Base-by-base conservation (phyloP, 2,888 invertebrate genomes). In the Slavum lentiscoides region DNA sequence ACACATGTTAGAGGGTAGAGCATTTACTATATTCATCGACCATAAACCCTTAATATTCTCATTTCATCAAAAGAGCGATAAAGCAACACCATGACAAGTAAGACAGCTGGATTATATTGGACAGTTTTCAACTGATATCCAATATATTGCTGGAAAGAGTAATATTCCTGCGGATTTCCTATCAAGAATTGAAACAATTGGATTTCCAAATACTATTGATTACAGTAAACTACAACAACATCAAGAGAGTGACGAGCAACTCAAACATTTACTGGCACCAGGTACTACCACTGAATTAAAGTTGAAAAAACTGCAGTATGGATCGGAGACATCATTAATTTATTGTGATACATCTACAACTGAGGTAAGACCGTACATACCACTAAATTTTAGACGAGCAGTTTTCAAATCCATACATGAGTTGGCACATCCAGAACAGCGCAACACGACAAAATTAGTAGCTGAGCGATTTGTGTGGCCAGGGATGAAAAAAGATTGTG, bases 401-500 rank as follows among this genome's bases (percentile, higher is more conserved):
- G 39, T 82, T 3, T 84, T 83, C 58, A 61, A 85, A 37, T 9
- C 73, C 0, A 7, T 85, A 0, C 85, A 86, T 82, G 73, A 82
- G 0, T 76, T 85, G 1, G 82, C 84, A 8, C 85, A 85, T 76
- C 84, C 84, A 8, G 85, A 85, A 0, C 77, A 82, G 0, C 83
- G 83, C 5, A 83, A 84, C 0, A 85, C 85, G 0, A 74, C 77
- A 1, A 84, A 84, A n/a, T 58, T 87, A 2, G 83, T 87, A 0
- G 70, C 85, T 0, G 66, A 85, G 43, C 84, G 86, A 0, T 87
- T 84, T 66, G 85, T 87, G 0, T 87, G 87, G 87, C 86, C 86
- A 0, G 84, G 84, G 1, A 84, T 87, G 0, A 84, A 85, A 0
- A 83, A 82, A 11, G 86, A 87, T 72, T 85, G 85, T 74, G 72